A percentile compares a stretch with the other conserved stretches of the same genome.
Conservation (phyloP, 2,113 vertebrate genomes). For the Orcinus orca region DNA sequence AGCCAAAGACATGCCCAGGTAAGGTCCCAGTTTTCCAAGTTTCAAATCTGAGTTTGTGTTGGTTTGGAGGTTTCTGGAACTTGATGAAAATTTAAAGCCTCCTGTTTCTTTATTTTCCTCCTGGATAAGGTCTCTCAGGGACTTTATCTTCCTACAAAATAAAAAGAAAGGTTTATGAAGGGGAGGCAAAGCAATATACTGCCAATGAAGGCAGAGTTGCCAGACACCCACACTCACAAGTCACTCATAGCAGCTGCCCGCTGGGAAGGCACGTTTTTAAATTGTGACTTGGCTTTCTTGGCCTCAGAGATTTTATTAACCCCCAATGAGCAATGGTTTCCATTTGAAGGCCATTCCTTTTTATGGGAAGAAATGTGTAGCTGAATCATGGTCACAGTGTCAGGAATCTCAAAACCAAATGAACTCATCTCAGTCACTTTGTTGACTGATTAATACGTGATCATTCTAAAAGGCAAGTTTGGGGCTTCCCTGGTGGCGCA, state of each 20-base stretch:
- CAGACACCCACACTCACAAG: conserved; percentile 26
- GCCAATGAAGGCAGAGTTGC: not conserved
- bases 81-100: conserved; percentile 58
- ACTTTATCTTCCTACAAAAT: conserved; percentile 67
- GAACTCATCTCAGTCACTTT: not conserved
- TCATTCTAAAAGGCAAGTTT: not conserved
- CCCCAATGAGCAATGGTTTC: conserved; percentile 55
- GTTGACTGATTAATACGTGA: not conserved
- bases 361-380: not conserved
- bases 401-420: not conserved
- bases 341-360: conserved; percentile 7
- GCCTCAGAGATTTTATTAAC: conserved; percentile 64
- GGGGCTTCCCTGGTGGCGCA: not conserved
- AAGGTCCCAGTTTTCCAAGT: not conserved
- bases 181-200: conserved; percentile 58
- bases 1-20: not conserved
- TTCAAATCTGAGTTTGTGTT: not conserved
- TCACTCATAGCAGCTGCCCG: conserved; percentile 42
- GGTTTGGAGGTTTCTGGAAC: not conserved
- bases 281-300: conserved; percentile 43
- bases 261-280: conserved; percentile 35
- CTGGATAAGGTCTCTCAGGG: conserved; percentile 57
- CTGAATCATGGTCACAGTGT: not conserved
- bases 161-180: conserved; percentile 71
- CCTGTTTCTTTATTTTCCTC: conserved; percentile 54